These are phyloP conservation scores for Ploceus nigricollis DNA, from an alignment of 2,113 vertebrate genomes.

Conservation along the genomic window DNA sequence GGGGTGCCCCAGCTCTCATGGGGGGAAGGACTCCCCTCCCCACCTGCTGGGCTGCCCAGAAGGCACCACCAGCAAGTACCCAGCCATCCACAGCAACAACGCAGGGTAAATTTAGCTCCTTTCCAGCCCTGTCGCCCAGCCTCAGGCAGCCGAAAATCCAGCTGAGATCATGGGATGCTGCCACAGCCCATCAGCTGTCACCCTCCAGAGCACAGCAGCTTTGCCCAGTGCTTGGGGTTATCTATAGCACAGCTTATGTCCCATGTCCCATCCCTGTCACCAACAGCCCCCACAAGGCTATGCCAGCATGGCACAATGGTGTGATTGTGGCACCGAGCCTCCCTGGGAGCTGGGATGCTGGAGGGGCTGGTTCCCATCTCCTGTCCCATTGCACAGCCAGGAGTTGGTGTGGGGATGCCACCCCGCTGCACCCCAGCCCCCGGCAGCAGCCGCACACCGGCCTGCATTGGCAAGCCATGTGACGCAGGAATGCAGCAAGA, in stretches of 20 bases:
- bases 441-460: background rate
- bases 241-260: background rate
- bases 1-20: background rate
- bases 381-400: background rate
- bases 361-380: fast-evolving
- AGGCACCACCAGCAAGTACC: background rate
- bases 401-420: fast-evolving
- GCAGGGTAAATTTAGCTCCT: constrained; percentile 14
- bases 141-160: background rate
- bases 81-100: background rate
- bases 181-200: background rate
- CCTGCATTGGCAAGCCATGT: background rate
- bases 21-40: background rate
- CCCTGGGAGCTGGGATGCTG: background rate
- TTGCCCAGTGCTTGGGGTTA: background rate
- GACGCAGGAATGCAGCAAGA: constrained; percentile 11
- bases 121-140: background rate
- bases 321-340: fast-evolving
- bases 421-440: background rate
- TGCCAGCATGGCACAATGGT: fast-evolving
- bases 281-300: background rate
- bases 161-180: background rate
- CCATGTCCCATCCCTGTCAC: fast-evolving
- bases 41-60: background rate
- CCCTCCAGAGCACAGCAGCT: background rate